Evolutionary conservation across 2,113 vertebrate genomes (phyloP).

Genomic region (Odontophorus gujanensis): DNA sequence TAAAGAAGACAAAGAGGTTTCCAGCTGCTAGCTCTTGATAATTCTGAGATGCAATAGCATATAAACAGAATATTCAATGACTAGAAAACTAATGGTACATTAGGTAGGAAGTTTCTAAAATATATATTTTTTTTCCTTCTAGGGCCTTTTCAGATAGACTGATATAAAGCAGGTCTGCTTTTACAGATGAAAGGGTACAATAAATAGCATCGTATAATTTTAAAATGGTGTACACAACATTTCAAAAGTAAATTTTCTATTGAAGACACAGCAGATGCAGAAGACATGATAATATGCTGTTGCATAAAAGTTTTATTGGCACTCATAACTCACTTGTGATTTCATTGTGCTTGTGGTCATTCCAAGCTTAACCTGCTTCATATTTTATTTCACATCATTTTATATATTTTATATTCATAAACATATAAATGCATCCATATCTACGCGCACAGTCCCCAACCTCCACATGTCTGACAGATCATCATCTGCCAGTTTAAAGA

Average conservation of each 20-base stretch:
- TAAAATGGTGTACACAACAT: conserved; percentile 34
- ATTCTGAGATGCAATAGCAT: not conserved
- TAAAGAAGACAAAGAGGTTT: not conserved
- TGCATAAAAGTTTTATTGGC: conserved; percentile 67
- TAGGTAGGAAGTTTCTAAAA: conserved; percentile 8
- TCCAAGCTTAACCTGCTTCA: conserved; percentile 40
- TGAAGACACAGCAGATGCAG: conserved; percentile 43
- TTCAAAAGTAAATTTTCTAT: conserved; percentile 49
- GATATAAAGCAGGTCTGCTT: conserved; percentile 19
- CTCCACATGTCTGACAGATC: not conserved
- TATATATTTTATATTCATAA: conserved; percentile 12
- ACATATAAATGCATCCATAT: not conserved
- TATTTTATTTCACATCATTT: conserved; percentile 38
- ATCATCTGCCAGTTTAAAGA: not conserved
- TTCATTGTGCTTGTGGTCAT: conserved; percentile 67
- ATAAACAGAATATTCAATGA: not conserved
- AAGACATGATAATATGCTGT: conserved; percentile 42
- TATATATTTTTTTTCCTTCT: conserved; percentile 27
- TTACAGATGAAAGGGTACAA: conserved; percentile 45
- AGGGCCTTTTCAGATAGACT: conserved; percentile 9
- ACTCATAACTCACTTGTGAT: conserved; percentile 56
- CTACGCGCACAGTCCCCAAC: not conserved
- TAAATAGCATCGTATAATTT: conserved; percentile 41
- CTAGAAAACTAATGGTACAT: conserved; percentile 7
- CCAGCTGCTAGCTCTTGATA: not conserved